Evolutionary conservation across 2,888 invertebrate genomes (phyloP), one percentile per base, ranked within the genome.

Genomic region (Anoncus sp.): DNA sequence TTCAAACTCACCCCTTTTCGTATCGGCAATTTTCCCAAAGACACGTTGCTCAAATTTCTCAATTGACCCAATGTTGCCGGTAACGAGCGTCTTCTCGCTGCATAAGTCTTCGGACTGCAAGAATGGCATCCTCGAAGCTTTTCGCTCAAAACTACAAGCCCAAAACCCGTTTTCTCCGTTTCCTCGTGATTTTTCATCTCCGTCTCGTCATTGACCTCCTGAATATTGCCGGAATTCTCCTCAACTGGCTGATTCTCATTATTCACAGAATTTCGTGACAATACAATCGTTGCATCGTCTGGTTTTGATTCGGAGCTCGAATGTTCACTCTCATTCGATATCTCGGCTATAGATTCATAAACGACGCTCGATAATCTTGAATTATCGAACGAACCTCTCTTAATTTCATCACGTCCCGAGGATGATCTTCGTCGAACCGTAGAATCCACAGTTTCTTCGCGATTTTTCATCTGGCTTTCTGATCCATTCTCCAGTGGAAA

Each of bases 81-180:
- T 7, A 89, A 77, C 14, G 89, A 89, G 76, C 86, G 84, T 76
- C 88, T 81, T 40, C 88, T 86, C 4, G 84, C 74, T 5, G 85
- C 71, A 63, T 65, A 74, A 18, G 49, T 85, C 49, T 77, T 81
- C 24, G 81, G 71, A 43, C 75, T 76, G 66, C 87, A 87, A 9
- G 82, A 82, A 10, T 79, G 81, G 60, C 86, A 88, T 31, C 72
- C 80, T n/a, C 66, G 79, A 3, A 22, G 12, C 31, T 77, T 71
- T 16, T 83, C 83, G 7, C 73, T 82, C 18, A 83, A 75, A 45
- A 84, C 65, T 77, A 87, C 72, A n/a, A 84, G 66, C 31, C 82
- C 66, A 51, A 81, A 65, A 60, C 81, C 79, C 6, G 72, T n/a
- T n/a, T n/a, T n/a, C 10, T 76, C 66, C 7, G 16, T 20, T 4